Base-by-base conservation (phyloP, 2,797 vertebrate species). In the Perdix hodgsoniae region DNA sequence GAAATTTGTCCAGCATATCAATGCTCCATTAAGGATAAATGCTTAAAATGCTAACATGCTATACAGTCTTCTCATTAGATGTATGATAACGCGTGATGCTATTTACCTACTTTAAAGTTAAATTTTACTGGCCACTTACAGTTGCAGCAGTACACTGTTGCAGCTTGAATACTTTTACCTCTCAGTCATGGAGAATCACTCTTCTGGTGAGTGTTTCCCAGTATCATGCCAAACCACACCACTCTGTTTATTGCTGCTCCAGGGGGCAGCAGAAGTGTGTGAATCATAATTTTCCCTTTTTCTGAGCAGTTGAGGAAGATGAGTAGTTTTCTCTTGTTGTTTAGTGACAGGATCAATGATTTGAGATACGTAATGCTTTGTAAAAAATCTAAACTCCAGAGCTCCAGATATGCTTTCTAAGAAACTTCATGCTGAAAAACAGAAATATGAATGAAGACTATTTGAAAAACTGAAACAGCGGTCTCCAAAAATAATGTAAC, bases 61-160 rank as follows among this genome's bases (percentile, higher is more conserved):
- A 7, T 79, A 42, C 47, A 71, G 31, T 61, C 14, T 87, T 93
- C 37, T 29, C 5, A 45, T 77, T 67, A 86, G 40, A 77, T 92
- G 37, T 31, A 39, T 14, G 31, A 21, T 37, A 54, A 80, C 17
- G 10, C 61, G 9, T 74, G 14, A 61, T 33, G 33, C 5, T 71
- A 15, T 65, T 80, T 84, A 45, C 29, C 5, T 45, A 15, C 33
- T 74, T 79, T 26, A 57, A 70, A 86, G 12, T 44, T 67, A 65
- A 4, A 4, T 71, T 82, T 85, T 74, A 57, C 29, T 40, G 2
- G 11, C 33, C 33, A 64, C 78, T 67, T 75, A 31, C 14, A 27
- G 6, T 59, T 81, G 39, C 4, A 65, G n/a, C 6, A 59, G 11
- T 40, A 21, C 14, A 13, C n/a, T 45, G 5, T 57, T 42, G 15